A percentile compares a stretch with the other conserved stretches of the same genome.
phyloP scores from a whole-genome alignment of 2,797 vertebrate genomes.

The Amniataba percoides region DNA sequence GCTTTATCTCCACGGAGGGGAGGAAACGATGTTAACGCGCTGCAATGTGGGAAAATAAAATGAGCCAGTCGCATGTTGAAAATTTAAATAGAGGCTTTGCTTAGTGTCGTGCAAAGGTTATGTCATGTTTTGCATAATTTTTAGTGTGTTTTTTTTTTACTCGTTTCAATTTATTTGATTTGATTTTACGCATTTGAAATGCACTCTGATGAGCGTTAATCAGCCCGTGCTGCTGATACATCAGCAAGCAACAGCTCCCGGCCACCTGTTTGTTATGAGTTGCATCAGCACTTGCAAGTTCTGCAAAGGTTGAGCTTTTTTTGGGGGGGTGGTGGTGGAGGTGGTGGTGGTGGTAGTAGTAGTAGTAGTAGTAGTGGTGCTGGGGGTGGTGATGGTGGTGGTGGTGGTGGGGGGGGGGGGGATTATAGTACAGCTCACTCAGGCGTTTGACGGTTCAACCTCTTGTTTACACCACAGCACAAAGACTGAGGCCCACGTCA shows the following conservation, averaged over 20 bases:
- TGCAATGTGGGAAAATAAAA: background rate
- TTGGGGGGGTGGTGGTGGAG: no score
- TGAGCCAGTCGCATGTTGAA: background rate
- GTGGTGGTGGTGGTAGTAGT: no score
- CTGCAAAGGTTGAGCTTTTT: slow-evolving; percentile 49
- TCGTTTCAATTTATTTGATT: background rate
- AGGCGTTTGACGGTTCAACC: slow-evolving; percentile 74
- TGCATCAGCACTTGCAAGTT: slow-evolving; percentile 54
- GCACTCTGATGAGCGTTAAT: slow-evolving; percentile 18
- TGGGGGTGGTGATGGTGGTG: no score
- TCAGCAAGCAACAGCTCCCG: slow-evolving; percentile 48
- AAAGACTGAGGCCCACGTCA: slow-evolving; percentile 75
- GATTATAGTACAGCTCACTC: slow-evolving; percentile 72
- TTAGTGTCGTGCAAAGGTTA: background rate
- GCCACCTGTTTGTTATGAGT: slow-evolving; percentile 68
- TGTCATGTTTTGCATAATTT: background rate
- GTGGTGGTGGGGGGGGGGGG: background rate
- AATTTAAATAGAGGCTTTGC: background rate
- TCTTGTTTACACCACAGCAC: slow-evolving; percentile 79
- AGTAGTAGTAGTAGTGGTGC: no score
- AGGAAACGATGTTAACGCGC: slow-evolving; percentile 17
- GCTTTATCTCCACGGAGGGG: slow-evolving; percentile 21
- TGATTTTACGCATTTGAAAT: slow-evolving; percentile 13
- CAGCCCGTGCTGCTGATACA: slow-evolving; percentile 19
- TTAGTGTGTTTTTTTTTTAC: background rate